A percentile compares a stretch with the other conserved stretches of the same genome.
These are phyloP conservation scores for Micromussa lordhowensis DNA, from an alignment of 92 coral and sea anemone genomes.

Conservation along the genomic window DNA sequence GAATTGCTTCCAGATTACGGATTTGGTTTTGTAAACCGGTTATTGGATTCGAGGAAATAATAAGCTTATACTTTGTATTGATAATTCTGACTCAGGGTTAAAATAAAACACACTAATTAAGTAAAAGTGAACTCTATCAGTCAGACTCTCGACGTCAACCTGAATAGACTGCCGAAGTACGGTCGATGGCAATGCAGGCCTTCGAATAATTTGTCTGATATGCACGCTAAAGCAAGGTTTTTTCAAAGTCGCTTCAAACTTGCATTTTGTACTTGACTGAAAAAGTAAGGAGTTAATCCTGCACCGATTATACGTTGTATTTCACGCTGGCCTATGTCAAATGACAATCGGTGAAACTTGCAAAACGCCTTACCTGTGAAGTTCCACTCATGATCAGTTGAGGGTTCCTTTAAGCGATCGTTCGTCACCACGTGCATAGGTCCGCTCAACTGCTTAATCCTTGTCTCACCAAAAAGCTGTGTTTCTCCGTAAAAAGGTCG, in stretches of 20 bases:
- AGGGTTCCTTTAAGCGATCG: background rate
- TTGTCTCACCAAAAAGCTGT: background rate
- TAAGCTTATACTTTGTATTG: no score
- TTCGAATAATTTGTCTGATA: background rate
- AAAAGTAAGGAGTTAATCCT: no score
- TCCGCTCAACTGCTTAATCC: background rate
- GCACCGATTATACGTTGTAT: background rate
- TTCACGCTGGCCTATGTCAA: background rate
- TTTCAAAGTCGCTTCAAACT: background rate
- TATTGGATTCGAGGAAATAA: no score
- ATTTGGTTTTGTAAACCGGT: background rate
- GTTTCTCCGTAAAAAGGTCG: background rate
- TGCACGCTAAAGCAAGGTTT: no score
- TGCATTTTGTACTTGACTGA: background rate
- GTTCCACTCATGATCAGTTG: background rate
- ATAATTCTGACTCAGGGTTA: no score
- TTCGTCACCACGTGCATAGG: background rate
- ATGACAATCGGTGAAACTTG: background rate
- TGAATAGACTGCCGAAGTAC: background rate
- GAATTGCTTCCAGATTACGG: no score
- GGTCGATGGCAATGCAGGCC: background rate
- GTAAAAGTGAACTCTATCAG: background rate
- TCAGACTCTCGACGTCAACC: background rate
- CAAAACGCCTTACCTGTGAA: background rate
- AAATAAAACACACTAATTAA: background rate